These are phyloP conservation scores for Neoaliturus tenellus DNA, from an alignment of 2,888 invertebrate genomes.

Conservation along the genomic window DNA sequence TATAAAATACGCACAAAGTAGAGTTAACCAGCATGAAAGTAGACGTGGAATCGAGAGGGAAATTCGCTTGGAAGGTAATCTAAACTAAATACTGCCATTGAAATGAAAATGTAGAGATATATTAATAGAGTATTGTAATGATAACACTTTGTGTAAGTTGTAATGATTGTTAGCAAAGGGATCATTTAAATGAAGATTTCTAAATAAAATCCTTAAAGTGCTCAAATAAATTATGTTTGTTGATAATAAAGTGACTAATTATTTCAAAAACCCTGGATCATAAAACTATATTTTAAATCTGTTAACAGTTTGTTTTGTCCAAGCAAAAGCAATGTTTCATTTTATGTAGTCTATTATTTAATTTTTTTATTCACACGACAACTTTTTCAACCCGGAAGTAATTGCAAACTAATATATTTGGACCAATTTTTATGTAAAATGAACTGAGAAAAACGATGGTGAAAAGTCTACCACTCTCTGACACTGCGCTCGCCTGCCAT, in stretches of 20 bases:
- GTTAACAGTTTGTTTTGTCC: too few species aligned
- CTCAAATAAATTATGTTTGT: constrained; percentile 58
- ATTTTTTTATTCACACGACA: too few species aligned
- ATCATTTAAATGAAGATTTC: constrained; percentile 57
- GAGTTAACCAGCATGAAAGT: constrained; percentile 10
- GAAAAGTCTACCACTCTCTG: too few species aligned
- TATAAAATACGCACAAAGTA: constrained; percentile 41
- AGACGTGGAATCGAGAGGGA: constrained; percentile 13
- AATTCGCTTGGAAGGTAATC: constrained; percentile 48
- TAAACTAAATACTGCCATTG: constrained; percentile 54
- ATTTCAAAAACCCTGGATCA: neutral
- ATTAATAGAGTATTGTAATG: constrained; percentile 47
- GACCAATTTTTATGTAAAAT: too few species aligned
- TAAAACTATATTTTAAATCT: too few species aligned
- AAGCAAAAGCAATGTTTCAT: too few species aligned
- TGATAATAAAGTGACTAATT: constrained; percentile 37
- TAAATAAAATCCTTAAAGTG: constrained; percentile 58
- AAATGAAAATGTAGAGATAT: constrained; percentile 33
- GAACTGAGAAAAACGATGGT: too few species aligned
- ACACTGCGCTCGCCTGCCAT: too few species aligned
- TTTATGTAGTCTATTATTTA: too few species aligned
- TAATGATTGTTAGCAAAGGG: constrained; percentile 56
- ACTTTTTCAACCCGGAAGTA: too few species aligned
- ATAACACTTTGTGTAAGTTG: constrained; percentile 12
- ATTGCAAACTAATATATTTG: too few species aligned